These are phyloP conservation scores for Phyllostomus hastatus DNA, from an alignment of 2,113 vertebrate species.

Conservation along the genomic window DNA sequence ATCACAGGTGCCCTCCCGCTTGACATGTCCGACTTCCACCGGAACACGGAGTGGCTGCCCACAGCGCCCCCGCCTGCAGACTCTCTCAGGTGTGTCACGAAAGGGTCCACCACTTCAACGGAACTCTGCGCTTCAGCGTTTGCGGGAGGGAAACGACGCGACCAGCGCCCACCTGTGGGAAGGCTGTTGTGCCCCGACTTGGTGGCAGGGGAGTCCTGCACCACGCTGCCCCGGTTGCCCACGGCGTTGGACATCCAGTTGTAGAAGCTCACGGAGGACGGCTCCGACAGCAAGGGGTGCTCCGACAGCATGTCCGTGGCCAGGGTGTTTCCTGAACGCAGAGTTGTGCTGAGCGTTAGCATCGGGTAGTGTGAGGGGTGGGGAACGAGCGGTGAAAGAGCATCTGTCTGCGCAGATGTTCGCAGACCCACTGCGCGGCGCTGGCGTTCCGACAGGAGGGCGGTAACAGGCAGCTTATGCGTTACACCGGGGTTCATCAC, in stretches of 20 bases:
- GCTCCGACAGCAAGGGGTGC: constrained; percentile 95
- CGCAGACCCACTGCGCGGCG: background rate
- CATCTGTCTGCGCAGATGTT: background rate
- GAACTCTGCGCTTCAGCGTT: background rate
- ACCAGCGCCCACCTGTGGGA: constrained; percentile 88
- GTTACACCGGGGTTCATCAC: background rate
- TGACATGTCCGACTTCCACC: background rate
- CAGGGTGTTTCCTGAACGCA: constrained; percentile 85
- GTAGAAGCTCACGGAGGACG: constrained; percentile 97
- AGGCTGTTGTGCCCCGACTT: constrained; percentile 94
- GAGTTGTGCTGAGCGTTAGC: background rate
- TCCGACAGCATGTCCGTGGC: constrained; percentile 94
- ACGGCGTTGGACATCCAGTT: constrained; percentile 99
- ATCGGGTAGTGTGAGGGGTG: background rate
- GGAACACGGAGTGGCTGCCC: background rate
- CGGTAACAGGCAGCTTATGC: background rate
- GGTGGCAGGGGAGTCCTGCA: constrained; percentile 90
- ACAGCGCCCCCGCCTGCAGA: background rate
- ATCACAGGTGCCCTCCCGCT: background rate
- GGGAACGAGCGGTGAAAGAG: background rate
- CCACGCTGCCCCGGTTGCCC: constrained; percentile 88
- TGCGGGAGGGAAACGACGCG: background rate
- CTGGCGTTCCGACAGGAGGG: background rate
- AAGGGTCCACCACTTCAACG: background rate
- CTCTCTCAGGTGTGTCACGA: background rate